Evolutionary conservation across 1,140 invertebrate genomes (phyloP).

Genomic region (Pararge aegeria): DNA sequence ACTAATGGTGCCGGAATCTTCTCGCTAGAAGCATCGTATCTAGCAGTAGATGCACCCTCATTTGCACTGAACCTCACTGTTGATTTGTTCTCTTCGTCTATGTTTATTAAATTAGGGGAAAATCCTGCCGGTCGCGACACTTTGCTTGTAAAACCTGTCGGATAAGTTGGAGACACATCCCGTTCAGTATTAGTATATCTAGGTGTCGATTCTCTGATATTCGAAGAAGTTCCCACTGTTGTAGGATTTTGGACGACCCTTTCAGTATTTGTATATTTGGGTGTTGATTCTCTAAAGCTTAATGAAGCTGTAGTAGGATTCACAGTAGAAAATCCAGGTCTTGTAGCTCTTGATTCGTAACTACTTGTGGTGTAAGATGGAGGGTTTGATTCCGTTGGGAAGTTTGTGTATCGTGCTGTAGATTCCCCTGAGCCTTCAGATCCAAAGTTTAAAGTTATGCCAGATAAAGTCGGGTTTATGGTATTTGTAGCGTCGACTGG

Average conservation of each 20-base stretch:
- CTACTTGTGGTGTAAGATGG: slow-evolving; percentile 18
- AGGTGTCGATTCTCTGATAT: slow-evolving; percentile 21
- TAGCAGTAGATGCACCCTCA: slow-evolving; percentile 43
- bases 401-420: slow-evolving; percentile 22
- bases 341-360: slow-evolving; percentile 30
- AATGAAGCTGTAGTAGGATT: slow-evolving; percentile 22
- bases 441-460: slow-evolving; percentile 28
- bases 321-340: slow-evolving; percentile 23
- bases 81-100: slow-evolving; percentile 30
- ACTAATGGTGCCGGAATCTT: slow-evolving; percentile 56
- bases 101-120: slow-evolving; percentile 32
- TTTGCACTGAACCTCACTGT: slow-evolving; percentile 27
- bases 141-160: slow-evolving; percentile 28
- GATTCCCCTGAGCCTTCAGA: slow-evolving; percentile 30
- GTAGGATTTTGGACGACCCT: slow-evolving; percentile 18
- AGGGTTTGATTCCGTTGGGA: slow-evolving; percentile 17
- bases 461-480: slow-evolving; percentile 22
- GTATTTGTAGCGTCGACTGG: slow-evolving; percentile 8
- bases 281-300: slow-evolving; percentile 16
- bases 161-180: slow-evolving; percentile 24
- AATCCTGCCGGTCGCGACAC: slow-evolving; percentile 37
- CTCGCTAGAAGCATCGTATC: slow-evolving; percentile 44
- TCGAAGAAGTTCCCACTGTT: slow-evolving; percentile 6
- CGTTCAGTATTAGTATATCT: slow-evolving; percentile 21
- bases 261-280: slow-evolving; percentile 6